phyloP scores from a whole-genome alignment of 2,113 vertebrate genomes.

The Fregetta grallaria region DNA sequence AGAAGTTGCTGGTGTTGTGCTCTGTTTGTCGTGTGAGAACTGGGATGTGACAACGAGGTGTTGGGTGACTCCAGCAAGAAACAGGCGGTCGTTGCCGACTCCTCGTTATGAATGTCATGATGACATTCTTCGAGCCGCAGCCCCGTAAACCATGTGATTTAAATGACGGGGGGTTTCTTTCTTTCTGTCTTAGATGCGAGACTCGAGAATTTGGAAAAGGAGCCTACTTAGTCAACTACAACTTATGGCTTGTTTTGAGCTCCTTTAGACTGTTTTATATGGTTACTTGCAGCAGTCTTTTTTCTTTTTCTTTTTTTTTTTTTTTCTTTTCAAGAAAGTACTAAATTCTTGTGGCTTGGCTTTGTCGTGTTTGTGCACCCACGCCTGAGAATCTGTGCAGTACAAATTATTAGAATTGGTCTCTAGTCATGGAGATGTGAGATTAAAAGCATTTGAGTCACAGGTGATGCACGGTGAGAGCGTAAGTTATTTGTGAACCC shows the following conservation, averaged over 20 bases:
- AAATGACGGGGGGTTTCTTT: background rate
- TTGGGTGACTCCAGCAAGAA: background rate
- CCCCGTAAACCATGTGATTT: background rate
- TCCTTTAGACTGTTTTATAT: background rate
- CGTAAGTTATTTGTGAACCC: background rate
- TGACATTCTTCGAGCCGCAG: background rate
- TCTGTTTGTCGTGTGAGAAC: background rate
- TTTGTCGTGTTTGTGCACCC: background rate
- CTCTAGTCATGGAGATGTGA: background rate
- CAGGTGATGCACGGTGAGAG: rapidly evolving
- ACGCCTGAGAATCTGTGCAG: background rate
- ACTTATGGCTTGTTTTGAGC: background rate
- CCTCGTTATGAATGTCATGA: background rate
- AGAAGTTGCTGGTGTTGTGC: background rate
- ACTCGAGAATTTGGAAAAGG: background rate
- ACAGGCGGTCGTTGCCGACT: background rate
- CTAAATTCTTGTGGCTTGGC: background rate
- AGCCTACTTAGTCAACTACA: background rate
- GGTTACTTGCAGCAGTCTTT: background rate
- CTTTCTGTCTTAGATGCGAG: background rate
- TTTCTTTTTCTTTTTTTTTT: no score
- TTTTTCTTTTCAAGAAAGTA: background rate
- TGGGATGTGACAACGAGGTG: background rate
- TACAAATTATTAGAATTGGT: background rate
- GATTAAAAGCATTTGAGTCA: background rate